These are phyloP conservation scores for Oscheius myriophilus DNA, from an alignment of 2,888 invertebrate genomes.

Conservation along the genomic window DNA sequence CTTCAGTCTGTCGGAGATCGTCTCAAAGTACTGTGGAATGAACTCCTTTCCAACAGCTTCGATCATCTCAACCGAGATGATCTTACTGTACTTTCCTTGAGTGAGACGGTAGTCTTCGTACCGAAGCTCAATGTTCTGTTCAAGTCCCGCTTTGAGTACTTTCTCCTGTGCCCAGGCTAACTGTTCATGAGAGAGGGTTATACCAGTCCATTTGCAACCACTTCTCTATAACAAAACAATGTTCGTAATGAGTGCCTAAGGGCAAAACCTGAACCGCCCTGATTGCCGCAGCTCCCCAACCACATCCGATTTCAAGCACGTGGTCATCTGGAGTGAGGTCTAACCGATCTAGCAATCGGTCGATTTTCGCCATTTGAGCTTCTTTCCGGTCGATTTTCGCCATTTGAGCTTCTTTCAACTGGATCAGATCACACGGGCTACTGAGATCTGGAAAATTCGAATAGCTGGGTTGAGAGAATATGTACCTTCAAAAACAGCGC, in stretches of 20 bases:
- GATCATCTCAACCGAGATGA: constrained; percentile 65
- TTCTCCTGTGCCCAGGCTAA: constrained; percentile 51
- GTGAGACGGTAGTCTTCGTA: constrained; percentile 62
- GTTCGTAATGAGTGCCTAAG: background rate
- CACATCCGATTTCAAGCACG: constrained; percentile 66
- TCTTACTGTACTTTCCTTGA: constrained; percentile 49
- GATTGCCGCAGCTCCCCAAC: constrained; percentile 63
- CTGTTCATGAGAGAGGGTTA: constrained; percentile 64
- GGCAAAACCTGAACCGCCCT: constrained; percentile 47
- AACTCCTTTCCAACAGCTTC: constrained; percentile 65
- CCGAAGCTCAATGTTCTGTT: constrained; percentile 53
- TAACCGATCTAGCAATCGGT: constrained; percentile 48
- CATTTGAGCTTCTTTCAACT: constrained; percentile 47
- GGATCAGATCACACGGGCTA: background rate
- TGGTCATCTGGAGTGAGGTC: constrained; percentile 50
- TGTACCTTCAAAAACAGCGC: constrained; percentile 55
- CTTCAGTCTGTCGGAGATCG: constrained; percentile 51
- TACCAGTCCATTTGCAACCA: constrained; percentile 65
- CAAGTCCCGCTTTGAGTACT: constrained; percentile 52
- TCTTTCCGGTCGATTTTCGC: constrained; percentile 53
- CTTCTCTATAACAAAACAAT: background rate
- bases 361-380: constrained; percentile 60
- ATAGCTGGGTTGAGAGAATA: background rate
- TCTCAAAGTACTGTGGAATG: constrained; percentile 60
- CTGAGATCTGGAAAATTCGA: background rate